Evolutionary conservation across 2,797 vertebrate species (phyloP).

Genomic region (Microctenopoma lineatum): DNA sequence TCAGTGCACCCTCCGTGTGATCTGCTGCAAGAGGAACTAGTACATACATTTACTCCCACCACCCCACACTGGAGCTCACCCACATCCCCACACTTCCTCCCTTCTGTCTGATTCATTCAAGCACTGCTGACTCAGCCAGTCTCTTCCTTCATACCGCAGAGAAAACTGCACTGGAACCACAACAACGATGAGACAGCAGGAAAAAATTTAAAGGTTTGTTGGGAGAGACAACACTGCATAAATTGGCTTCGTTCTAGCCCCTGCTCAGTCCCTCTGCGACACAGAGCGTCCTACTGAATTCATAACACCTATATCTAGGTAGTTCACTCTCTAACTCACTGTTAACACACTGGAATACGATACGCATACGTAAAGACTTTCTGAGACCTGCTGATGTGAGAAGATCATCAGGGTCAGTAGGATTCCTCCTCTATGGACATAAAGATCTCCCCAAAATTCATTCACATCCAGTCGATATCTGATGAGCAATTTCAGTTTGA

Average conservation of each 20-base stretch:
- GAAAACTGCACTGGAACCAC: conserved; percentile 43
- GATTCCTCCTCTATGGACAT: no score
- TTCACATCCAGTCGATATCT: background rate
- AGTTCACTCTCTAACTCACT: no score
- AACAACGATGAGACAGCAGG: conserved; percentile 57
- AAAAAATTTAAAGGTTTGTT: conserved; percentile 26
- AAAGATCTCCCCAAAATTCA: background rate
- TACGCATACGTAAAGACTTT: no score
- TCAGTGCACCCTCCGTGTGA: background rate
- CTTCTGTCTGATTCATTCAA: conserved; percentile 32
- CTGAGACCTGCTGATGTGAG: no score
- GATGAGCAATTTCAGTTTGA: background rate
- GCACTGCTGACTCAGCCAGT: conserved; percentile 60
- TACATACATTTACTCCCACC: background rate
- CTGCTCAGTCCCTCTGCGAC: background rate
- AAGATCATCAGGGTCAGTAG: no score
- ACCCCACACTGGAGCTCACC: background rate
- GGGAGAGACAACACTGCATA: conserved; percentile 4
- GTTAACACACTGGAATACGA: no score
- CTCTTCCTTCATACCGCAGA: conserved; percentile 17
- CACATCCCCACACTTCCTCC: conserved; percentile 42
- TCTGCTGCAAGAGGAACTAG: conserved; percentile 18
- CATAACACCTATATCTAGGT: background rate
- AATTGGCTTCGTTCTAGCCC: conserved; percentile 3
- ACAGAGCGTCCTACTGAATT: background rate